Conservation (phyloP, 2,113 vertebrate genomes). For the Zonotrichia leucophrys region DNA sequence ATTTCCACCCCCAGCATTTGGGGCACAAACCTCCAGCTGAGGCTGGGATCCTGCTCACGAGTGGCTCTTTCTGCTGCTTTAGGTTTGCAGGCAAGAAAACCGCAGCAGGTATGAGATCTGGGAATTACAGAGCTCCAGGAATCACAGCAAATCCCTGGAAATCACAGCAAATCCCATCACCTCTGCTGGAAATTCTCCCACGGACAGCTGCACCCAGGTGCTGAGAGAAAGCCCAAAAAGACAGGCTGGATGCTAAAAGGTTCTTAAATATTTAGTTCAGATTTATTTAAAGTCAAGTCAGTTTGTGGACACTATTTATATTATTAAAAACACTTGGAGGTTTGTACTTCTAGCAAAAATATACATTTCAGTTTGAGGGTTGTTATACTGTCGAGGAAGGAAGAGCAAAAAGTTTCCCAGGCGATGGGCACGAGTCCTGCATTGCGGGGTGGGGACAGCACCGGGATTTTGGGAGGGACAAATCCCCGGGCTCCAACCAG, state of each 20-base stretch:
- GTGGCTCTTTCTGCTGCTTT: background rate
- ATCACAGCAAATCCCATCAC: background rate
- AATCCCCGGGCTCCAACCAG: background rate
- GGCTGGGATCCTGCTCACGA: background rate
- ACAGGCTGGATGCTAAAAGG: rapidly evolving
- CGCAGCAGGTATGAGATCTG: background rate
- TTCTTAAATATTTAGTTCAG: conserved; percentile 76
- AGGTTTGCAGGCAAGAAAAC: background rate
- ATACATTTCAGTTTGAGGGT: conserved; percentile 78
- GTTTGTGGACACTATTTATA: conserved; percentile 75
- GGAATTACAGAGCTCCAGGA: background rate
- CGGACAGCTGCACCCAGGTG: background rate
- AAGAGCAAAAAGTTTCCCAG: conserved; percentile 33
- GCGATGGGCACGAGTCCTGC: background rate
- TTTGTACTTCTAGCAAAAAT: conserved; percentile 81
- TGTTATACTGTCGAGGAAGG: conserved; percentile 49
- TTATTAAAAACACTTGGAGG: conserved; percentile 78
- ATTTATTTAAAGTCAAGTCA: conserved; percentile 79
- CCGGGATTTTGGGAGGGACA: background rate
- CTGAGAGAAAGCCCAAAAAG: background rate
- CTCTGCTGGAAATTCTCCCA: background rate
- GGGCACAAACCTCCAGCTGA: too few species aligned
- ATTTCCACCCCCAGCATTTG: background rate
- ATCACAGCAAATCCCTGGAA: background rate
- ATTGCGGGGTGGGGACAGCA: background rate